These are phyloP conservation scores for Metellina segmentata DNA, from an alignment of 2,888 invertebrate genomes.

Conservation along the genomic window DNA sequence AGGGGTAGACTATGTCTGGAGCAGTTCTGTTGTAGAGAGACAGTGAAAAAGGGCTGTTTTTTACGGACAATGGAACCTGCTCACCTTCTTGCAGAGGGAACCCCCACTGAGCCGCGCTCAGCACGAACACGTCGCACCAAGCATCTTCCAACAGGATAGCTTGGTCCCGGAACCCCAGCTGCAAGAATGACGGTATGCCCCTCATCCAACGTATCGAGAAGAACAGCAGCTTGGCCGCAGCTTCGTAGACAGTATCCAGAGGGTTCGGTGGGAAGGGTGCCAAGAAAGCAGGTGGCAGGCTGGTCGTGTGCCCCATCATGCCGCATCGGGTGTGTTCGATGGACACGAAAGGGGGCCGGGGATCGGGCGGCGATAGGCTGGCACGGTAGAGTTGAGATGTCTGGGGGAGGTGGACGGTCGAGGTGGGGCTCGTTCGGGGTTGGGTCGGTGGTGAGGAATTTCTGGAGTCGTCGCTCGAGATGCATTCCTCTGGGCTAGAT, in stretches of 20 bases:
- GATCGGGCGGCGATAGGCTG: neutral
- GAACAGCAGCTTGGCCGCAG: constrained; percentile 89
- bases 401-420: constrained; percentile 28
- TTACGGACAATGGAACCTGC: neutral
- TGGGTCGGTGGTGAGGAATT: constrained; percentile 25
- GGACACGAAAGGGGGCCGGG: constrained; percentile 23
- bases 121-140: constrained; percentile 91
- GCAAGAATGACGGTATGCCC: constrained; percentile 87
- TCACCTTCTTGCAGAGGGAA: constrained; percentile 88
- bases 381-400: constrained; percentile 6
- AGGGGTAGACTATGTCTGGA: too few relatives aligned
- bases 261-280: constrained; percentile 82
- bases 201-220: constrained; percentile 90
- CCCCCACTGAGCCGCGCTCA: constrained; percentile 91
- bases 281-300: constrained; percentile 44
- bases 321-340: constrained; percentile 46
- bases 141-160: constrained; percentile 88
- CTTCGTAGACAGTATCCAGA: constrained; percentile 80
- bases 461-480: constrained; percentile 68
- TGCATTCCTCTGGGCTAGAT: constrained; percentile 48
- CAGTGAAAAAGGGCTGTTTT: too few relatives aligned
- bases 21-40: too few relatives aligned
- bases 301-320: constrained; percentile 8
- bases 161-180: constrained; percentile 88
- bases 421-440: constrained; percentile 46